Conservation (phyloP, 2,113 vertebrate genomes). For the Menura novaehollandiae region DNA sequence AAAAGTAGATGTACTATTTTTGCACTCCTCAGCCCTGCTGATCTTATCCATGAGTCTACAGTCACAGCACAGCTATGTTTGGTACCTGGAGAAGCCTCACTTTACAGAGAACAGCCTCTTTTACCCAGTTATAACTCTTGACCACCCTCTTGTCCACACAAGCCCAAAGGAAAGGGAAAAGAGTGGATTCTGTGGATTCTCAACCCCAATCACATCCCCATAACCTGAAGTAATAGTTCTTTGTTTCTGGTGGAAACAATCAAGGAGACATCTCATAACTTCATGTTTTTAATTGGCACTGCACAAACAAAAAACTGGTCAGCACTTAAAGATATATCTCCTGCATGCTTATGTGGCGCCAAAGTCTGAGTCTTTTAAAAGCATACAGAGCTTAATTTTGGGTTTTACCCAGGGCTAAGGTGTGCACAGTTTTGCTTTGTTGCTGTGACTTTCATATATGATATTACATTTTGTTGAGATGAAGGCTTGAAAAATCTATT, state of each 20-base stretch:
- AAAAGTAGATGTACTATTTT: not conserved
- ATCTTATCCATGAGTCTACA: not conserved
- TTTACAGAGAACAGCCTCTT: not conserved
- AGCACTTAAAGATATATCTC: not conserved
- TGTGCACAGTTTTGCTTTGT: not conserved
- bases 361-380: not conserved
- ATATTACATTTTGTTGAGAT: not conserved
- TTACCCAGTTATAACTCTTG: not conserved
- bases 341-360: fast-evolving
- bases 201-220: not conserved
- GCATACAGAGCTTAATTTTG: not conserved
- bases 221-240: not conserved
- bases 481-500: not conserved
- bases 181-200: not conserved
- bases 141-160: not conserved
- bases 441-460: not conserved
- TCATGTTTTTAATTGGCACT: not conserved
- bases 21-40: not conserved
- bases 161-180: not conserved
- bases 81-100: not conserved
- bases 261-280: not conserved
- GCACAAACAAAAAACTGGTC: not conserved
- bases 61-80: not conserved
- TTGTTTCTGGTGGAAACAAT: not conserved
- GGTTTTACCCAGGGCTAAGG: not conserved